Percentiles rank a stretch among this genome's conserved stretches.
phyloP scores from a whole-genome alignment of 2,797 vertebrate species.

The Gymnoscopelus microlampas region DNA sequence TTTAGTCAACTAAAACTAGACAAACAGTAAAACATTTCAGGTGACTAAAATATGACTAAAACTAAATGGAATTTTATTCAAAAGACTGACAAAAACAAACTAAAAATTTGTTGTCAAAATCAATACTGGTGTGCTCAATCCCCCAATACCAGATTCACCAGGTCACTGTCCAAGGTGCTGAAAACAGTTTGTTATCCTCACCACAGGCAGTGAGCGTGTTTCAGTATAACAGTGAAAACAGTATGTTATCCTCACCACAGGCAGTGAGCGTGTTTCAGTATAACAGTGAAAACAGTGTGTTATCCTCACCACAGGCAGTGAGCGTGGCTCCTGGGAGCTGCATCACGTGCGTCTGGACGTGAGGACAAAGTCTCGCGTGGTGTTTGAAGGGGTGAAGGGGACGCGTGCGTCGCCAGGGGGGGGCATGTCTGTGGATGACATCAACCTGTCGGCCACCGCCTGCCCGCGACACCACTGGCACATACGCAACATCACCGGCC shows the following conservation, averaged over 20 bases:
- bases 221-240: too few relatives aligned
- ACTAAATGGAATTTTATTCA: too few relatives aligned
- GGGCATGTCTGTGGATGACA: constrained; percentile 91
- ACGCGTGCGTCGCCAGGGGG: constrained; percentile 67
- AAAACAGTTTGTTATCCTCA: too few relatives aligned
- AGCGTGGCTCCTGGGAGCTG: constrained; percentile 84
- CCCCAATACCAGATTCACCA: too few relatives aligned
- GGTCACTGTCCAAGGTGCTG: too few relatives aligned
- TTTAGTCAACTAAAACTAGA: too few relatives aligned
- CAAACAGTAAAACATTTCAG: too few relatives aligned
- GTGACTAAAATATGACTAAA: too few relatives aligned
- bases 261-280: constrained; percentile 63
- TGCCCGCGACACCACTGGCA: constrained; percentile 90
- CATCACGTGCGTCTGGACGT: constrained; percentile 78
- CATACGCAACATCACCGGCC: constrained; percentile 82
- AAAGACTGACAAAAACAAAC: too few relatives aligned
- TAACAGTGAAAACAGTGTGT: too few relatives aligned
- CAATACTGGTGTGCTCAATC: too few relatives aligned
- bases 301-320: constrained; percentile 54
- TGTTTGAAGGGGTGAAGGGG: constrained; percentile 84
- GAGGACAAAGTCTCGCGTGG: constrained; percentile 82
- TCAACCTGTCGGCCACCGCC: constrained; percentile 88
- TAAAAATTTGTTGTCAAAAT: too few relatives aligned
- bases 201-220: constrained; percentile 63
- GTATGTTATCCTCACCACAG: constrained; percentile 26